Conservation (phyloP, 2,888 invertebrate genomes). For the Syrista parreyssii region DNA sequence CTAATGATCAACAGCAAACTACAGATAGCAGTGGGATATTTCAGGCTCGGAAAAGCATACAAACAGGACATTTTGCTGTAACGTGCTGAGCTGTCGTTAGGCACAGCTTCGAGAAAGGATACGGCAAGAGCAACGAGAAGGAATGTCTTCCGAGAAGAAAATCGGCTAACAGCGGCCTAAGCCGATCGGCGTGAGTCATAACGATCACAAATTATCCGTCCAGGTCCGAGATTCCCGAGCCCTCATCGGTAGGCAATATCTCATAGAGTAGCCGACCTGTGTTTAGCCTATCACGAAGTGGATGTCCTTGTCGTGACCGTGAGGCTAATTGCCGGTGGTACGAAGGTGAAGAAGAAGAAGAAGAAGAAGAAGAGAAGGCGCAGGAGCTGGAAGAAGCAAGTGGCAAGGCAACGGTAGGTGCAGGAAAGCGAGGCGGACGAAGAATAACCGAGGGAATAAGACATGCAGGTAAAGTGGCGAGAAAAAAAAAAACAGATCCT, state of each 20-base stretch:
- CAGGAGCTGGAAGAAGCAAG: constrained; percentile 29
- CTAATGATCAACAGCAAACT: too few relatives aligned
- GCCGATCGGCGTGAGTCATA: constrained; percentile 30
- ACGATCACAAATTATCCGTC: constrained; percentile 54
- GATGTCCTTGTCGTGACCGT: constrained; percentile 62
- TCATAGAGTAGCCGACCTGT: constrained; percentile 52
- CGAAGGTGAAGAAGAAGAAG: constrained; percentile 24
- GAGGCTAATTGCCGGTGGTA: constrained; percentile 58
- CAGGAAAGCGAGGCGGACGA: background rate
- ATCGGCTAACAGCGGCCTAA: constrained; percentile 22
- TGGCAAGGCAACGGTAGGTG: constrained; percentile 5
- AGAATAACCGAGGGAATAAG: constrained; percentile 1
- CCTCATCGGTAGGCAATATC: constrained; percentile 43
- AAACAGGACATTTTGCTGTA: background rate
- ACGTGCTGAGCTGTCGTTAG: background rate
- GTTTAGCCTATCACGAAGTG: constrained; percentile 60
- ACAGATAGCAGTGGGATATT: background rate
- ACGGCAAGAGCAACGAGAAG: background rate
- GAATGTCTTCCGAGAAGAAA: background rate
- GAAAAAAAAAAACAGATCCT: background rate
- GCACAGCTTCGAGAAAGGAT: background rate
- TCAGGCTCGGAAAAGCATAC: background rate
- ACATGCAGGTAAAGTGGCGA: background rate
- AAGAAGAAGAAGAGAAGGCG: constrained; percentile 29
- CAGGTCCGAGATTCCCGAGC: constrained; percentile 17